phyloP scores from a whole-genome alignment of 2,113 vertebrate genomes.

The Tragelaphus scriptus region DNA sequence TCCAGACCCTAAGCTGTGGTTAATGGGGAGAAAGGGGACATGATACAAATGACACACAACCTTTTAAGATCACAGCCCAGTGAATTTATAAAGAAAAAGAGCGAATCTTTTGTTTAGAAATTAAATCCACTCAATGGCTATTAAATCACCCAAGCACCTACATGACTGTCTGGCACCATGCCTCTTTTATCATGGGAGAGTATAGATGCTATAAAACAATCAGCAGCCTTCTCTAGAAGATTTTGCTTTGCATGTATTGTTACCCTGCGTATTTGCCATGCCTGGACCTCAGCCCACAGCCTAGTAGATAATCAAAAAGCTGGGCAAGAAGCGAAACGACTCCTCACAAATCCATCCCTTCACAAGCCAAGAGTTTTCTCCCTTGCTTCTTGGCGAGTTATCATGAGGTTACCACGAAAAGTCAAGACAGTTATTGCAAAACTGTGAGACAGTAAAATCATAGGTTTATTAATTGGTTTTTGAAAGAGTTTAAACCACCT shows the following conservation, averaged over 20 bases:
- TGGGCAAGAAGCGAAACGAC: neutral
- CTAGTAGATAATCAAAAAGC: neutral
- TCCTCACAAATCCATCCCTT: neutral
- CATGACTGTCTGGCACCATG: neutral
- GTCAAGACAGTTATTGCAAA: neutral
- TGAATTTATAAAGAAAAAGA: neutral
- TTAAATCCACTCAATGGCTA: neutral
- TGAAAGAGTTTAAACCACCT: neutral
- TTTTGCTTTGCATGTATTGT: neutral
- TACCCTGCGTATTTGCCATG: neutral
- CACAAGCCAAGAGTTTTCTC: neutral
- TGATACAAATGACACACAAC: neutral
- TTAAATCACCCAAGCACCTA: neutral
- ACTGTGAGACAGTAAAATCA: neutral
- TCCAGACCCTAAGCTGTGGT: neutral
- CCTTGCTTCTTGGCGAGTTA: neutral
- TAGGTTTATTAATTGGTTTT: neutral
- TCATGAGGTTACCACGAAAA: neutral
- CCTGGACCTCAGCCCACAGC: neutral
- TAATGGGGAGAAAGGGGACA: neutral
- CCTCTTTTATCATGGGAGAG: neutral
- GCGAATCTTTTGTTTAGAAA: neutral
- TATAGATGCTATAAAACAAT: neutral
- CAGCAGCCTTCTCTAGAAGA: neutral
- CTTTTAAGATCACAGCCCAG: neutral